These are phyloP conservation scores for Stenodema calcarata DNA, from an alignment of 2,888 invertebrate species.

Conservation along the genomic window DNA sequence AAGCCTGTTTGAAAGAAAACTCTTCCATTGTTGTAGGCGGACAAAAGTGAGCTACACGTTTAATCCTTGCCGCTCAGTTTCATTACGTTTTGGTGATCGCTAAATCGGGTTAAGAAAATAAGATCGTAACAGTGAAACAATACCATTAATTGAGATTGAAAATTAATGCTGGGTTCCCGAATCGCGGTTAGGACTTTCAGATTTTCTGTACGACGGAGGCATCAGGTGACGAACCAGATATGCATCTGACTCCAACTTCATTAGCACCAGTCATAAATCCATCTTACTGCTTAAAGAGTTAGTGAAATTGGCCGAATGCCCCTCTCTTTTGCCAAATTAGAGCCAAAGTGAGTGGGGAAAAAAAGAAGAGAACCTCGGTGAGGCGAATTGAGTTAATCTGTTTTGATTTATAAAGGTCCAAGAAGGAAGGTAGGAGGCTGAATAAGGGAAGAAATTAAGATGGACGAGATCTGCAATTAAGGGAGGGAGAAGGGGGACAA, in stretches of 20 bases:
- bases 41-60: too few relatives aligned
- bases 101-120: too few relatives aligned
- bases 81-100: too few relatives aligned
- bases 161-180: too few relatives aligned
- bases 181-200: too few relatives aligned
- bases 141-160: too few relatives aligned
- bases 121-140: too few relatives aligned
- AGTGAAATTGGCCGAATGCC: not conserved
- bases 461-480: constrained; percentile 45
- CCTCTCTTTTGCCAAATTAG: not conserved
- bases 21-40: not conserved
- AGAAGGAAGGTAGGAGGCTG: not conserved
- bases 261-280: not conserved
- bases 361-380: constrained; percentile 1
- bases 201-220: too few relatives aligned
- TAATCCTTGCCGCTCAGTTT: too few relatives aligned
- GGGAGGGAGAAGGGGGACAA: constrained; percentile 31
- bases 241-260: too few relatives aligned
- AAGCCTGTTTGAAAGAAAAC: too few relatives aligned
- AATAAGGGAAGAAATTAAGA: constrained; percentile 23
- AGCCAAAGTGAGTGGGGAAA: not conserved
- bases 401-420: constrained; percentile 51
- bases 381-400: constrained; percentile 49
- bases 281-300: not conserved
- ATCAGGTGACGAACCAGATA: too few relatives aligned